phyloP scores from a whole-genome alignment of 2,113 vertebrate genomes.

The Axis porcinus region DNA sequence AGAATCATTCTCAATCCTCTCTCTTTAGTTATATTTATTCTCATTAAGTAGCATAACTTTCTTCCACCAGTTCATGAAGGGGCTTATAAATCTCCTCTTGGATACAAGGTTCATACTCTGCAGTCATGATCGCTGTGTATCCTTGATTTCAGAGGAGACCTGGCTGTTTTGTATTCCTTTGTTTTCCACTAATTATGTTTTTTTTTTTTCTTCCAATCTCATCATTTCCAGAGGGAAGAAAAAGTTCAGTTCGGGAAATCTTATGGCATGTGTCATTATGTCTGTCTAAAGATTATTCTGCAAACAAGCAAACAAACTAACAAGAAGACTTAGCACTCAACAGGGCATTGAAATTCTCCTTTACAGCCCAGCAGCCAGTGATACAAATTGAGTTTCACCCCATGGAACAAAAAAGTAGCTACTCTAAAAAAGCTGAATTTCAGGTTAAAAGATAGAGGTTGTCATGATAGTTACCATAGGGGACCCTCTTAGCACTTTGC shows the following conservation, averaged over 20 bases:
- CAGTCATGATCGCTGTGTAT: not conserved
- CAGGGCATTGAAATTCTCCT: not conserved
- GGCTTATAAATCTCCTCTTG: not conserved
- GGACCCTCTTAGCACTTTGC: not conserved
- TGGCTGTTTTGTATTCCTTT: not conserved
- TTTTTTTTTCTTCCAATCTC: not conserved
- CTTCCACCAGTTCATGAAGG: not conserved
- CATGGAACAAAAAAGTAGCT: not conserved
- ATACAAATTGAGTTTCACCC: slow-evolving; percentile 47
- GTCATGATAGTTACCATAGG: not conserved
- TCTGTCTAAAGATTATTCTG: slow-evolving; percentile 20
- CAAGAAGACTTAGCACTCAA: not conserved
- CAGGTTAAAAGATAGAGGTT: not conserved
- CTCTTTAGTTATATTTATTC: not conserved
- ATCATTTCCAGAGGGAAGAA: slow-evolving; percentile 14
- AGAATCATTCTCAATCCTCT: not conserved
- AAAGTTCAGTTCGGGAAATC: not conserved
- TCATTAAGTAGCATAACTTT: not conserved
- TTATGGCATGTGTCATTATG: not conserved
- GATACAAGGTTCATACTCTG: not conserved
- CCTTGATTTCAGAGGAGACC: not conserved
- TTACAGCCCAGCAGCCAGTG: not conserved
- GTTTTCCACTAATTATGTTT: not conserved
- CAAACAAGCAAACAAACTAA: slow-evolving; percentile 34
- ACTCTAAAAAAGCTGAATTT: not conserved